These are phyloP conservation scores for Microctenopoma stevenorrisi DNA, from an alignment of 2,797 vertebrate species.

Conservation along the genomic window DNA sequence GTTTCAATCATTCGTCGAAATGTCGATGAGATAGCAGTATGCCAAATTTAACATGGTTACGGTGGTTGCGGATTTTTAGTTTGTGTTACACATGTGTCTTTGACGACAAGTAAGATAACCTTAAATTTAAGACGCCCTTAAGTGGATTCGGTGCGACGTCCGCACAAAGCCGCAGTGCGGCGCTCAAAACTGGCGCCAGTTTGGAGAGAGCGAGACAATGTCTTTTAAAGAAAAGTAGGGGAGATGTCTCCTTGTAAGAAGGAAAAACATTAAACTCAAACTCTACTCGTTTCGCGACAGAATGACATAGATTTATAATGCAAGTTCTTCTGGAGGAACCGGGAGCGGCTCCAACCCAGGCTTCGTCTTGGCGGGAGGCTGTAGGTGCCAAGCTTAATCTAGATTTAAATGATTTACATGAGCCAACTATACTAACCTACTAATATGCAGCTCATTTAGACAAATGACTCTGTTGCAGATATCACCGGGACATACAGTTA, in stretches of 20 bases:
- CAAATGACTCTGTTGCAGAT: fast-evolving
- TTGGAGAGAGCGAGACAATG: slow-evolving; percentile 11
- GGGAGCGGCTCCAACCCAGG: neutral
- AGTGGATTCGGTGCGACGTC: neutral
- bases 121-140: neutral
- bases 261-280: fast-evolving
- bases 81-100: fast-evolving
- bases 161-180: slow-evolving; percentile 8
- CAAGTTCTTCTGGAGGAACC: neutral
- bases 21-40: fast-evolving
- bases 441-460: fast-evolving
- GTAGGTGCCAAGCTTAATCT: neutral
- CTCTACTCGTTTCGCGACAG: fast-evolving
- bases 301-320: neutral
- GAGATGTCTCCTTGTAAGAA: neutral
- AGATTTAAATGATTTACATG: neutral
- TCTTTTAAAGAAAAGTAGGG: fast-evolving
- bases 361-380: slow-evolving; percentile 66
- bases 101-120: fast-evolving
- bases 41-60: slow-evolving; percentile 13
- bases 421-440: fast-evolving
- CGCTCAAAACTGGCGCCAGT: slow-evolving; percentile 75
- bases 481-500: fast-evolving
- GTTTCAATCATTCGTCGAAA: too few relatives aligned
- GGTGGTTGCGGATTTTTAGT: too few relatives aligned